Conservation (phyloP, 2,888 invertebrate genomes). For the Lithophane ornitopus region DNA sequence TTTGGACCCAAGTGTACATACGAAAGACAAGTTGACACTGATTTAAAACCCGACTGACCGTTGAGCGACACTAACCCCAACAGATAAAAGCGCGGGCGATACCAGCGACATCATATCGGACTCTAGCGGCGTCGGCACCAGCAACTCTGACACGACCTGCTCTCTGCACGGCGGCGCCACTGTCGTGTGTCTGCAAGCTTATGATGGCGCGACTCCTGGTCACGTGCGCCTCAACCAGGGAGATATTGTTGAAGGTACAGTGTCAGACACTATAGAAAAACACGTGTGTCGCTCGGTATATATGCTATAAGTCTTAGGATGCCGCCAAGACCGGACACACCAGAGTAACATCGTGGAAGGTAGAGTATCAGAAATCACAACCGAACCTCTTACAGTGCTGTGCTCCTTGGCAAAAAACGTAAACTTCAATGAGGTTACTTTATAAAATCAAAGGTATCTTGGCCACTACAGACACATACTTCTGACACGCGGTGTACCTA, state of each 20-base stretch:
- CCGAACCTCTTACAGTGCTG: not conserved
- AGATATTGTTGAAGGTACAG: conserved; percentile 96
- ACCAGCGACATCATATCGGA: conserved; percentile 98
- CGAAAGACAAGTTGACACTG: conserved; percentile 12
- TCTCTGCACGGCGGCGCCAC: conserved; percentile 94
- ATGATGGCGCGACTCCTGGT: conserved; percentile 93
- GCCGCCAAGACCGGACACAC: not conserved
- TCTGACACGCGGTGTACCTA: not conserved
- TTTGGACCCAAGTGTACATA: conserved; percentile 18
- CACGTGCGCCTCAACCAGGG: conserved; percentile 96
- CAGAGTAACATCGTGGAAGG: not conserved
- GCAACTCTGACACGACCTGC: conserved; percentile 95
- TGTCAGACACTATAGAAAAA: not conserved
- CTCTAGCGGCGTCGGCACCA: conserved; percentile 97
- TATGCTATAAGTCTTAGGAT: not conserved
- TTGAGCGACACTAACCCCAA: conserved; percentile 77
- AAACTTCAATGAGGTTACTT: no score
- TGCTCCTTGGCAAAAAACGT: not conserved
- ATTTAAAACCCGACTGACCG: conserved; percentile 67
- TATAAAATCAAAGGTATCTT: not conserved
- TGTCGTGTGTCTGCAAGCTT: conserved; percentile 96
- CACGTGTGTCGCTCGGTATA: not conserved
- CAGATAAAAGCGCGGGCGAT: conserved; percentile 97
- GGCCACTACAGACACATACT: not conserved
- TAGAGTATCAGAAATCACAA: no score